These are phyloP conservation scores for Helobdella robusta DNA, from an alignment of 2,888 invertebrate species.

Conservation along the genomic window DNA sequence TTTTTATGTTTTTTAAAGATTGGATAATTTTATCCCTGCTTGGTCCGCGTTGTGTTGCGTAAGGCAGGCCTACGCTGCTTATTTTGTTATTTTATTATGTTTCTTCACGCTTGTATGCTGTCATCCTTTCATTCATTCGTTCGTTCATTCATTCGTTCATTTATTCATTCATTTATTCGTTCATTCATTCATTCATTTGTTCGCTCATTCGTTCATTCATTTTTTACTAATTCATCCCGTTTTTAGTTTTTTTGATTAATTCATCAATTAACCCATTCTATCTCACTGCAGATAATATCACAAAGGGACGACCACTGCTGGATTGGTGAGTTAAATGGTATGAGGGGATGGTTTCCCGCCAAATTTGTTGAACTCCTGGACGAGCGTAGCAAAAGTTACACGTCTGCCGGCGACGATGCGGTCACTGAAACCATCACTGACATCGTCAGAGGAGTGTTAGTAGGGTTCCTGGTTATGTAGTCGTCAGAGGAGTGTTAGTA, in stretches of 20 bases:
- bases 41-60: no score
- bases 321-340: constrained; percentile 91
- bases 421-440: constrained; percentile 93
- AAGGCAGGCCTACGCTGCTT: no score
- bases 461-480: constrained; percentile 21
- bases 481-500: not conserved
- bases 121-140: no score
- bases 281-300: constrained; percentile 58
- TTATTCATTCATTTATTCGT: no score
- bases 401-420: constrained; percentile 75
- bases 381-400: constrained; percentile 70
- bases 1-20: no score
- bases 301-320: constrained; percentile 97
- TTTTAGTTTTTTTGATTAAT: not conserved
- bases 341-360: constrained; percentile 86
- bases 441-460: constrained; percentile 72
- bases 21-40: no score
- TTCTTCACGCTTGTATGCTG: no score
- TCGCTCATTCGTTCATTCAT: no score
- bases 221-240: no score
- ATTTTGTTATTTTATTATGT: no score
- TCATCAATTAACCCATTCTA: not conserved
- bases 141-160: no score
- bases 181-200: no score
- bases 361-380: constrained; percentile 89